Evolutionary conservation across 2,888 invertebrate genomes (phyloP).

Genomic region (Empis stercorea): DNA sequence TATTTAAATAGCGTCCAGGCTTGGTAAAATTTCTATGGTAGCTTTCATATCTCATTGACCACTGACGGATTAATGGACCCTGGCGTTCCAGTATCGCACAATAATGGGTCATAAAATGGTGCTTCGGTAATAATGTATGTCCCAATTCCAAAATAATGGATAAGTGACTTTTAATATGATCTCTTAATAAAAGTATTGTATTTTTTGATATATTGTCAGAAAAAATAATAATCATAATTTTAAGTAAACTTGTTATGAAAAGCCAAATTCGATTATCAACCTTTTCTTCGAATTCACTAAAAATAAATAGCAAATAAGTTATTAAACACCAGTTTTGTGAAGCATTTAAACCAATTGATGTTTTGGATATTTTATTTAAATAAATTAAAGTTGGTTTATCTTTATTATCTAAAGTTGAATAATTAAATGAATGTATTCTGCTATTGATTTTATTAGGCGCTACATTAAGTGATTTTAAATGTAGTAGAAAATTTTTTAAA

Average conservation of each 20-base stretch:
- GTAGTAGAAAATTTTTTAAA: background rate
- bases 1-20: background rate
- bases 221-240: background rate
- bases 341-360: background rate
- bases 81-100: too few relatives aligned
- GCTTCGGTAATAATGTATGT: background rate
- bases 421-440: background rate
- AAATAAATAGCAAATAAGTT: background rate
- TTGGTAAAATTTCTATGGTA: background rate
- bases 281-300: background rate
- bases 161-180: background rate
- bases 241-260: background rate
- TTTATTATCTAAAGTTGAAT: background rate
- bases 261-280: background rate
- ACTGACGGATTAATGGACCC: background rate
- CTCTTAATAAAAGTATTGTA: background rate
- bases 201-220: background rate
- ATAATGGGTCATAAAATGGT: background rate
- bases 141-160: background rate
- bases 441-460: background rate
- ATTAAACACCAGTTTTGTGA: background rate
- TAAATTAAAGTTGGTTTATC: background rate
- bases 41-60: conserved; percentile 1
- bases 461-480: background rate
- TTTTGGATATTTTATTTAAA: background rate